Base-by-base conservation (phyloP, 1,140 invertebrate species). In the Papilio polytes region DNA sequence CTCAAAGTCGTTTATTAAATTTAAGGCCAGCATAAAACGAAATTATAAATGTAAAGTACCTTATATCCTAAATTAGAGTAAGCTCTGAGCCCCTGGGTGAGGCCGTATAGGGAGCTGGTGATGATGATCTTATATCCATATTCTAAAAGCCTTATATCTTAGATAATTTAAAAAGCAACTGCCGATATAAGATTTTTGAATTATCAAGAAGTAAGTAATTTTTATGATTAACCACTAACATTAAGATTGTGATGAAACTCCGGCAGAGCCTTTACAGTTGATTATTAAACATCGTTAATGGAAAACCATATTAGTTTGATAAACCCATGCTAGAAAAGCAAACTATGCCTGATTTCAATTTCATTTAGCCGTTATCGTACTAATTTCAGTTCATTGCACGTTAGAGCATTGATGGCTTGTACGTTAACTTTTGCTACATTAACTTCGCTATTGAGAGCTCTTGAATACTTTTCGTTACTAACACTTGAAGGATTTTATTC, bases 321-420 rank as follows among this genome's bases (percentile, higher is more conserved):
- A 31, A 73, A 44, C 31, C 31, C n/a, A 18, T 18, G 41, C 8
- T 36, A 10, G 72, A 73, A 41, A 73, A 46, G 44, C 31, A 44
- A 15, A 73, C 31, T 36, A 15, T 41, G 18, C 36, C 72, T 2
- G 44, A 46, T 36, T n/a, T 73, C 36, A 41, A 41, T 73, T 73
- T 41, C 31, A 41, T 6, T 44, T 36, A 20, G 72, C n/a, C n/a
- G 72, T 41, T 44, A 44, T 73, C 41, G 41, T 73, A 73, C 41
- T 73, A 73, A 44, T 73, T 73, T 73, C 36, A 73, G 36, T 73
- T 73, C 41, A 44, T 8, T 44, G 72, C 72, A 73, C 72, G 53
- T 56, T 73, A 20, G 2, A 73, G n/a, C 72, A 73, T 73, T 56
- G 53, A 56, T 56, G 53, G 53, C 53, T 56, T 56, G 7, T 20